Conservation (phyloP, 64 coral and sea anemone genomes). For the Montipora sp. region DNA sequence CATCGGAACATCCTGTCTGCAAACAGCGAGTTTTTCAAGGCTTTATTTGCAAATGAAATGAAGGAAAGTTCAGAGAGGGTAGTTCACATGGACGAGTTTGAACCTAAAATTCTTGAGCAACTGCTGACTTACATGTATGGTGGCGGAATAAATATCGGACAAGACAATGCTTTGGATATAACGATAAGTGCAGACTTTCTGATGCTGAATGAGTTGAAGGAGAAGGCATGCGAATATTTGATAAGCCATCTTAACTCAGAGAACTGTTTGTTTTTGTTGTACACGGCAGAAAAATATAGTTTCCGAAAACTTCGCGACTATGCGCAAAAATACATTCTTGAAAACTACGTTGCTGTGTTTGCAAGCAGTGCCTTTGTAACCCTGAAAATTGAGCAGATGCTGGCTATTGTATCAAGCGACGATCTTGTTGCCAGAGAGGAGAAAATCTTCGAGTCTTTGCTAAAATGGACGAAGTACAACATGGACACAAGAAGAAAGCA, state of each 20-base stretch:
- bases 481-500: constrained; percentile 55
- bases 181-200: constrained; percentile 79
- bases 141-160: constrained; percentile 52
- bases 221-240: constrained; percentile 76
- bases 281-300: constrained; percentile 83
- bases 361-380: constrained; percentile 57
- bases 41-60: constrained; percentile 88
- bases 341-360: constrained; percentile 67
- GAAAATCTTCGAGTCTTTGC: constrained; percentile 82
- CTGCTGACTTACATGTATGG: constrained; percentile 85
- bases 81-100: constrained; percentile 74
- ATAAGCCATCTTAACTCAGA: constrained; percentile 71
- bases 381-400: constrained; percentile 57
- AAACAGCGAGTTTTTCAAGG: constrained; percentile 80
- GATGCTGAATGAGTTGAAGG: constrained; percentile 73
- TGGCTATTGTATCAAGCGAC: constrained; percentile 77
- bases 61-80: constrained; percentile 78
- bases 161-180: constrained; percentile 70
- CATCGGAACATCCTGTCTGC: constrained; percentile 86
- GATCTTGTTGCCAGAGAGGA: constrained; percentile 84
- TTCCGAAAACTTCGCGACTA: constrained; percentile 63
- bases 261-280: constrained; percentile 80
- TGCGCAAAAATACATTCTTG: constrained; percentile 80
- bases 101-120: constrained; percentile 66
- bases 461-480: constrained; percentile 72